phyloP scores from a whole-genome alignment of 2,888 invertebrate species.

The Timandra comae region DNA sequence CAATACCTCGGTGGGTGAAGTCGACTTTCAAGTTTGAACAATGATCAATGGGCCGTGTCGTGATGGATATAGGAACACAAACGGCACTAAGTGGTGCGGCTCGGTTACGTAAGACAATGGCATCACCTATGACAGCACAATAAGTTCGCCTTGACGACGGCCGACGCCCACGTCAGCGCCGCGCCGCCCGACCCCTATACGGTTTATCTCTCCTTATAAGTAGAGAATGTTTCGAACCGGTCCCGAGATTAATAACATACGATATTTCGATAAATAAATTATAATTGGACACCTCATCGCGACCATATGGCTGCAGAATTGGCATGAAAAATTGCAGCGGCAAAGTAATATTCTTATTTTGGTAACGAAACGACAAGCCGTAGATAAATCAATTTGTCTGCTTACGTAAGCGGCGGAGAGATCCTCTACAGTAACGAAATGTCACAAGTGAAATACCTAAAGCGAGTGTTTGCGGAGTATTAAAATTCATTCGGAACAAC shows the following conservation, averaged over 20 bases:
- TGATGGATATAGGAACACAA: slow-evolving; percentile 57
- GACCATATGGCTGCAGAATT: slow-evolving; percentile 40
- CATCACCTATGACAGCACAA: slow-evolving; percentile 43
- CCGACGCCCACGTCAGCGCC: slow-evolving; percentile 52
- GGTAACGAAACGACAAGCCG: slow-evolving; percentile 9
- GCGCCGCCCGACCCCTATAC: slow-evolving; percentile 41
- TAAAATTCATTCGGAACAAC: slow-evolving; percentile 53
- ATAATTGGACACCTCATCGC: slow-evolving; percentile 24
- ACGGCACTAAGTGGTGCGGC: slow-evolving; percentile 41
- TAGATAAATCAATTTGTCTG: slow-evolving; percentile 14
- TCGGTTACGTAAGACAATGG: slow-evolving; percentile 62
- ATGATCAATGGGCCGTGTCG: slow-evolving; percentile 58
- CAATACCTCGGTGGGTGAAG: slow-evolving; percentile 23
- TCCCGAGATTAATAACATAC: slow-evolving; percentile 46
- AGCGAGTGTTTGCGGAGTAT: slow-evolving; percentile 46
- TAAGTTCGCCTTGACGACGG: slow-evolving; percentile 44
- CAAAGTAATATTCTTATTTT: slow-evolving; percentile 8
- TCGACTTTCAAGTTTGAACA: slow-evolving; percentile 31
- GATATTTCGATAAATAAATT: slow-evolving; percentile 48
- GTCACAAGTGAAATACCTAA: slow-evolving; percentile 30
- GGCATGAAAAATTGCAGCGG: slow-evolving; percentile 18
- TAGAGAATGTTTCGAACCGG: slow-evolving; percentile 50
- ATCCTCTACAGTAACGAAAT: slow-evolving; percentile 41
- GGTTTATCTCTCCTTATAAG: slow-evolving; percentile 63
- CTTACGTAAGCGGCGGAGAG: slow-evolving; percentile 33